Evolutionary conservation across 1,140 invertebrate species (phyloP), one percentile per base, ranked within the genome.

Genomic region (Scaptomyza graminum): DNA sequence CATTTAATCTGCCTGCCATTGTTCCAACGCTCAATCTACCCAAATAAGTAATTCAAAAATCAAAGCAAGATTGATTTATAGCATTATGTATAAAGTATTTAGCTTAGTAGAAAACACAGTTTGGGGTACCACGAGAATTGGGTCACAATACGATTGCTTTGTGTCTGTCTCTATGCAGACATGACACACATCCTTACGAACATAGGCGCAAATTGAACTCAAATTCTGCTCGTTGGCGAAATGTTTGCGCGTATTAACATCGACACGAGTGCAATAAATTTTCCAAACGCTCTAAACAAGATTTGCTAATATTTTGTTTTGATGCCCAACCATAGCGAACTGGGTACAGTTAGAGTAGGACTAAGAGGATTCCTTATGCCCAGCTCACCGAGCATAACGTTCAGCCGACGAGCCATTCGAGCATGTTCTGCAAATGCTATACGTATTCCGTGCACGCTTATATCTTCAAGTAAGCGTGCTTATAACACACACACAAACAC

Each of bases 221-320:
- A 76, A 60, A 63, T 74, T 67, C 39, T 46, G 59, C 46, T 44
- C 50, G 49, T 34, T 49, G 62, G 70, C 70, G 73, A 76, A 73
- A 76, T 73, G 70, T 73, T 74, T 46, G 61, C 44, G 71, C 39
- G 60, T 70, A 70, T 70, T 77, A 70, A 59, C 72, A 74, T 51
- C 51, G 75, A 66, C 56, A 71, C 44, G 13, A 71, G 37, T 41
- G 66, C 75, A 71, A 78, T 78, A 78, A 78, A 78, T 78, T 75
- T 73, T 13, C 46, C 66, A 69, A 71, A 67, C 67, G 75, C 71
- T 78, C 75, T 56, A 74, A 75, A 61, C 57, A 59, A 55, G 66
- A 78, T 75, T 78, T 78, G 65, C 66, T 74, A 78, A 78, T 75
- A 75, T 78, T 78, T 70, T 71, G 65, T 64, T 74, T 69, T 60